A percentile compares a stretch with the other conserved stretches of the same genome.
Evolutionary conservation across 2,888 invertebrate genomes (phyloP).

Genomic region (Metellina segmentata): DNA sequence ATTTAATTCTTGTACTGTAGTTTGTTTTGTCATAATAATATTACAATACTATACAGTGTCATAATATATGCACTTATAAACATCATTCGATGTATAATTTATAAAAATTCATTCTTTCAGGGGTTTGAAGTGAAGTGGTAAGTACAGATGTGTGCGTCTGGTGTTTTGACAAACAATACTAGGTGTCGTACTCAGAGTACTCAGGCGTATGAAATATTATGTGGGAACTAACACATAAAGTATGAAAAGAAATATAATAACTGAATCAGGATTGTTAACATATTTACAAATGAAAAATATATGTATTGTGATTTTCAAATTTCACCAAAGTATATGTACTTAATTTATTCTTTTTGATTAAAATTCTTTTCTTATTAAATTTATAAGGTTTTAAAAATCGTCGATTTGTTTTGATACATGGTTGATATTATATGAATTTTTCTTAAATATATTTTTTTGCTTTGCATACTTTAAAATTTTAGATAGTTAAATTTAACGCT

Average conservation of each 20-base stretch:
- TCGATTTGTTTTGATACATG: no score
- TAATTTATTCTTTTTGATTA: no score
- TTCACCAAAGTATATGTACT: no score
- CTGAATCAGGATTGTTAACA: constrained; percentile 1
- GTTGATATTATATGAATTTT: no score
- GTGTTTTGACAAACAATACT: neutral
- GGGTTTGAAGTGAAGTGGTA: constrained; percentile 33
- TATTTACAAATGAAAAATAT: neutral
- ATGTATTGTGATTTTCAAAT: no score
- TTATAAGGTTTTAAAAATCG: no score
- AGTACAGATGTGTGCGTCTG: constrained; percentile 47
- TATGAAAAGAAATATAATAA: neutral
- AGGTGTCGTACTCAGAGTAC: neutral
- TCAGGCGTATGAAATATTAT: neutral
- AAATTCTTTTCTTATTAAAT: no score
- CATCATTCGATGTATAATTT: constrained; percentile 53
- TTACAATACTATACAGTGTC: neutral
- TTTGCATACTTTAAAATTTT: no score
- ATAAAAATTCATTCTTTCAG: constrained; percentile 40
- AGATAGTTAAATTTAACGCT: no score
- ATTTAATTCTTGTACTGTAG: constrained; percentile 1
- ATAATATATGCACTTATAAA: neutral
- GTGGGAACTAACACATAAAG: neutral
- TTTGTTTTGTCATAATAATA: neutral
- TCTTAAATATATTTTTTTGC: no score